Conservation (phyloP, 2,113 vertebrate species). For the Rattus norvegicus region DNA sequence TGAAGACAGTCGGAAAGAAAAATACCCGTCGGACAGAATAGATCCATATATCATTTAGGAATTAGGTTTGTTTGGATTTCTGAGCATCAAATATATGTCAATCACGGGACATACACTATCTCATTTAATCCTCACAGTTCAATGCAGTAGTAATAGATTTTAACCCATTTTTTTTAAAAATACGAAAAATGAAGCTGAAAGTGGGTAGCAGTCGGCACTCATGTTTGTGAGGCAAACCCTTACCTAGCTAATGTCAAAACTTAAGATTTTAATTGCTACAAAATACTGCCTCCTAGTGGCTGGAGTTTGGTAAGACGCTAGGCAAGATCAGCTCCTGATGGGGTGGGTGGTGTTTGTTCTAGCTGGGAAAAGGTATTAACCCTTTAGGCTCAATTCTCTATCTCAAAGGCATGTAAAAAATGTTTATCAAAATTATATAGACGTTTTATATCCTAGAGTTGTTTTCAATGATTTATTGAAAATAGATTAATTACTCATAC, state of each 20-base stretch:
- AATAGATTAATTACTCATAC: background rate
- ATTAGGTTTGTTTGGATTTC: constrained; percentile 12
- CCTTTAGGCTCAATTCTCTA: background rate
- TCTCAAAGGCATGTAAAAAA: constrained; percentile 11
- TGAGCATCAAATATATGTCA: background rate
- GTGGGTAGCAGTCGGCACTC: background rate
- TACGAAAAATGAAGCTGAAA: background rate
- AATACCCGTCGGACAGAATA: background rate
- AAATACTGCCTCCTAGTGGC: constrained; percentile 74
- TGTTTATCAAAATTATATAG: background rate
- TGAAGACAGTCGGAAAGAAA: background rate
- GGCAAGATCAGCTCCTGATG: background rate
- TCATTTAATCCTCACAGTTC: constrained; percentile 60
- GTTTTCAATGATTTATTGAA: background rate
- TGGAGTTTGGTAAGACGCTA: constrained; percentile 53
- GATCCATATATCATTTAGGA: background rate
- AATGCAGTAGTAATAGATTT: background rate
- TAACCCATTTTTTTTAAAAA: background rate
- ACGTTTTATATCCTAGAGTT: background rate
- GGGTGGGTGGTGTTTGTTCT: background rate
- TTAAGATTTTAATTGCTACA: constrained; percentile 59
- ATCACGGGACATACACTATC: background rate
- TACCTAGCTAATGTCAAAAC: background rate
- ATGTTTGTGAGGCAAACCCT: constrained; percentile 13
- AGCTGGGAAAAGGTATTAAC: background rate